phyloP scores from a whole-genome alignment of 2,113 vertebrate species.

The Pangasianodon hypophthalmus region DNA sequence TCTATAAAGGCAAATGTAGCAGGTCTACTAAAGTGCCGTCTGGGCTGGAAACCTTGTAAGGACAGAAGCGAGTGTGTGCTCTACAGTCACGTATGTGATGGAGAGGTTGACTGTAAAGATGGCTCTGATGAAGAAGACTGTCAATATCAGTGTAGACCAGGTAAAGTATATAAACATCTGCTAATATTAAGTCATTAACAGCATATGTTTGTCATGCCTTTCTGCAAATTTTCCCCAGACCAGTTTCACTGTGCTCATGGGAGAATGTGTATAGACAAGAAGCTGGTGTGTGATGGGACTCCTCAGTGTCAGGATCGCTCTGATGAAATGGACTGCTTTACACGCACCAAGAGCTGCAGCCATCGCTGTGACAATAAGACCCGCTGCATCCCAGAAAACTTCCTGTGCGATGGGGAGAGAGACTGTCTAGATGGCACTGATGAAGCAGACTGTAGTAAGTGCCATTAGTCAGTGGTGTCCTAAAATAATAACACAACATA shows the following conservation, averaged over 20 bases:
- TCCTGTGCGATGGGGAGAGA: slow-evolving; percentile 81
- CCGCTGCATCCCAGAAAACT: slow-evolving; percentile 80
- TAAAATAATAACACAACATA: neutral
- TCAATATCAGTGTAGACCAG: slow-evolving; percentile 63
- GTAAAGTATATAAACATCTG: slow-evolving; percentile 49
- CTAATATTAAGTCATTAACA: neutral
- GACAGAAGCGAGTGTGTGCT: slow-evolving; percentile 74
- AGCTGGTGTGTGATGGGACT: slow-evolving; percentile 78
- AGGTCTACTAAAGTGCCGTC: slow-evolving; percentile 58
- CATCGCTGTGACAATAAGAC: slow-evolving; percentile 73
- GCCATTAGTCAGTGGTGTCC: neutral
- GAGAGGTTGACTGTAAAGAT: slow-evolving; percentile 79
- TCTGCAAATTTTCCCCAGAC: slow-evolving; percentile 42
- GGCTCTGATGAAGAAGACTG: slow-evolving; percentile 77
- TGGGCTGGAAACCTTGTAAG: slow-evolving; percentile 65
- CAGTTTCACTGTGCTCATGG: slow-evolving; percentile 79
- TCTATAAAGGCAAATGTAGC: neutral
- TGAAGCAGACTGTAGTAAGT: slow-evolving; percentile 23
- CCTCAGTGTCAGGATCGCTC: slow-evolving; percentile 81
- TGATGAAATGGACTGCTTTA: slow-evolving; percentile 77
- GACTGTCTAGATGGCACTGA: slow-evolving; percentile 79
- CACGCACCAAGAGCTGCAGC: slow-evolving; percentile 71
- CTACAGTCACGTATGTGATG: slow-evolving; percentile 77
- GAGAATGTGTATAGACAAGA: slow-evolving; percentile 68
- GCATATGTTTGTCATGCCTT: neutral